Evolutionary conservation across 2,888 invertebrate genomes (phyloP), one percentile per base, ranked within the genome.

Genomic region (Apamea monoglypha): DNA sequence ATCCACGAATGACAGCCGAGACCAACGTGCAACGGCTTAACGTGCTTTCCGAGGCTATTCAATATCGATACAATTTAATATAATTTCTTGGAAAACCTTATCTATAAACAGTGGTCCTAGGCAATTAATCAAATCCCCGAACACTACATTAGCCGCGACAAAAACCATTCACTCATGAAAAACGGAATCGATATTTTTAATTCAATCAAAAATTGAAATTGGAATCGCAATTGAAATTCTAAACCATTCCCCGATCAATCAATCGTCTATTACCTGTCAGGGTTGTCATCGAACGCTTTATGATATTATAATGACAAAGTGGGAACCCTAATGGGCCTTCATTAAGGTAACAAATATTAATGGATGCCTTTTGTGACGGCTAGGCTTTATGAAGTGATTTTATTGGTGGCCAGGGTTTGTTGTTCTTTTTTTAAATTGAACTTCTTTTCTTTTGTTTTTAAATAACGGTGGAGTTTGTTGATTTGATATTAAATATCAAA

Each of bases 231-330:
- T 89, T 83, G 84, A 79, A 74, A 86, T 88, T 84, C 88, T 88
- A 89, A 89, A 89, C 89, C 80, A 67, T 86, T 84, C 80, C 68
- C 77, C 89, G 83, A 88, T 88, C 89, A 83, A 82, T 89, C 88
- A 86, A 74, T 76, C 79, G 81, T 80, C 82, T 89, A 88, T 88
- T 88, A 89, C 84, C 84, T 88, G 84, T 76, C 86, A 89, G 78
- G 88, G 81, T 73, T 88, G 88, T 82, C 88, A 89, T 79, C 76
- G 76, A 72, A 56, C 72, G 76, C 82, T 86, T 87, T 82, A 78
- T 82, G 76, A 82, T 80, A 81, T 69, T 73, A 87, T 80, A 89
- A 88, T 89, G 89, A 89, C 78, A 78, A 74, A 82, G 83, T 86
- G 71, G 75, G 59, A 85, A 85, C 78, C 77, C 74, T 86, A 86